phyloP scores from a whole-genome alignment of 2,888 invertebrate species.

The Acanthosepion lycidas region DNA sequence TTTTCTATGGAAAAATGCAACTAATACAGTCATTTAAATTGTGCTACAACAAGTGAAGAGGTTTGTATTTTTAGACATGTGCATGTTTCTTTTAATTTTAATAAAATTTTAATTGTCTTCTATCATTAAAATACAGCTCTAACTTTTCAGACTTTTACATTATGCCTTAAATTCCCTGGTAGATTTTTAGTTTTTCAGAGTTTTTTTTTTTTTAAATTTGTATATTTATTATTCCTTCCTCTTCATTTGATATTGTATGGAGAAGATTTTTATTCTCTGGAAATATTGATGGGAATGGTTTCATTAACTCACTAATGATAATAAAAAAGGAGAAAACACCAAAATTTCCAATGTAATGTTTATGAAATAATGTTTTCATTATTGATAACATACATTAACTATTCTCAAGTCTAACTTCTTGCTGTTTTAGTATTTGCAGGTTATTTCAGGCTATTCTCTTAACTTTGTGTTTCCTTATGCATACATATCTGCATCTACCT shows the following conservation, averaged over 20 bases:
- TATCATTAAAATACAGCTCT: neutral
- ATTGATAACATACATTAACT: neutral
- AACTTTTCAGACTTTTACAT: neutral
- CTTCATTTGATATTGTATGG: neutral
- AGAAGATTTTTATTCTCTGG: neutral
- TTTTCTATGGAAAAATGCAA: neutral
- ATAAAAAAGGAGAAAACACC: neutral
- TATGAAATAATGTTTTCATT: neutral
- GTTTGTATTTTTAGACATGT: neutral
- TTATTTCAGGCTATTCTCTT: neutral
- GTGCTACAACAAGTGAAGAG: neutral
- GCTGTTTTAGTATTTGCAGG: neutral
- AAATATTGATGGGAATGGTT: too few species aligned
- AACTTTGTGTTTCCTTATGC: neutral
- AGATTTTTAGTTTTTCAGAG: too few species aligned
- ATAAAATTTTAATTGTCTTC: neutral
- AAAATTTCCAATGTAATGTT: neutral
- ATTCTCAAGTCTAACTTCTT: neutral
- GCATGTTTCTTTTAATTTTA: neutral
- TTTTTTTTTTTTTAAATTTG: too few species aligned
- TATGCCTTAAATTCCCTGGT: too few species aligned
- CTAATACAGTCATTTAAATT: neutral
- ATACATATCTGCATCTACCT: neutral
- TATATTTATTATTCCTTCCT: neutral
- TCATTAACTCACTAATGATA: too few species aligned